These are phyloP conservation scores for Fabriciana adippe DNA, from an alignment of 2,888 invertebrate genomes.

Conservation along the genomic window DNA sequence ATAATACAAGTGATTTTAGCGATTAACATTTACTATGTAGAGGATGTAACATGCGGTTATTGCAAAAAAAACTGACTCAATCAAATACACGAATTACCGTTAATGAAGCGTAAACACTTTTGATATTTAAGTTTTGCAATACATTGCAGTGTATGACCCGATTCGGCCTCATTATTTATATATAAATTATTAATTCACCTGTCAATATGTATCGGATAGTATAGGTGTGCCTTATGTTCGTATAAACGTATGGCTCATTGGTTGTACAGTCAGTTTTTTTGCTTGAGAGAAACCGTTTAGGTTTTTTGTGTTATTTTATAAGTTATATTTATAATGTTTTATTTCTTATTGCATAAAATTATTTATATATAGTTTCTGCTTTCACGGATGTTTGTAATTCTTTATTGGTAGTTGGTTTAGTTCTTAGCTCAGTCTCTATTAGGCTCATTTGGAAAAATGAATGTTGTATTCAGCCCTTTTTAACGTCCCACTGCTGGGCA, in stretches of 20 bases:
- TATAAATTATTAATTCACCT: slow-evolving; percentile 30
- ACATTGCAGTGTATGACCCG: slow-evolving; percentile 30
- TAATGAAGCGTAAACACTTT: slow-evolving; percentile 35
- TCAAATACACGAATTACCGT: slow-evolving; percentile 22
- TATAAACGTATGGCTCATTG: slow-evolving; percentile 1
- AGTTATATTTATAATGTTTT: not conserved
- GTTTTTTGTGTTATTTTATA: not conserved
- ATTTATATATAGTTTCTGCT: too few species aligned
- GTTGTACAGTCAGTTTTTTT: not conserved
- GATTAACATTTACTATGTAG: slow-evolving; percentile 7
- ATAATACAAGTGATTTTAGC: too few species aligned
- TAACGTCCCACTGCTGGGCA: too few species aligned
- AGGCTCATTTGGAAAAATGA: too few species aligned
- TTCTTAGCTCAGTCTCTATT: too few species aligned
- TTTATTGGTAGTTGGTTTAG: too few species aligned
- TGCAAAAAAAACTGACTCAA: slow-evolving; percentile 10
- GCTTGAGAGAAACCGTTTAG: not conserved
- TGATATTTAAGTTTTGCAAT: slow-evolving; percentile 32
- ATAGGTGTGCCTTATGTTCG: slow-evolving; percentile 12
- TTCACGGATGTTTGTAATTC: too few species aligned
- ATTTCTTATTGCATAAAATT: not conserved
- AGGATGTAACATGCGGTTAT: slow-evolving; percentile 7
- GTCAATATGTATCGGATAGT: slow-evolving; percentile 21
- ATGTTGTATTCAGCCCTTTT: too few species aligned
- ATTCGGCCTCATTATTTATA: slow-evolving; percentile 20